Evolutionary conservation across 2,797 vertebrate species (phyloP).

Genomic region (Microhierax caerulescens): DNA sequence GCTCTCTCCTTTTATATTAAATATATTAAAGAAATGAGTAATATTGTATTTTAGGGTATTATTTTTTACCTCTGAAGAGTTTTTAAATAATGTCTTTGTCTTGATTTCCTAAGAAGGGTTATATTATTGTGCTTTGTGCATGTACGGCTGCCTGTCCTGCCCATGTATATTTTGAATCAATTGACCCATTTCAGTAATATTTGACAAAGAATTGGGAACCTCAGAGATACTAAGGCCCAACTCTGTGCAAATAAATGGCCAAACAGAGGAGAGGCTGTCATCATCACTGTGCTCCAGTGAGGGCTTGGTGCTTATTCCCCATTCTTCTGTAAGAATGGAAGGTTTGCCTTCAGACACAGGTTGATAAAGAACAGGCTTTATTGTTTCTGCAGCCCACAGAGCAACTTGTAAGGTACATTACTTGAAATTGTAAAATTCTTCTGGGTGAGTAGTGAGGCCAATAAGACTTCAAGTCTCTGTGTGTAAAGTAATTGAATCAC

Average conservation of each 20-base stretch:
- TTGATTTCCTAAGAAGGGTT: not conserved
- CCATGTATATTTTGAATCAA: accelerated
- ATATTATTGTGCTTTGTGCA: too few species aligned
- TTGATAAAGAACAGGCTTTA: not conserved
- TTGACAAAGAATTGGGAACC: not conserved
- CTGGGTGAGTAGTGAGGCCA: not conserved
- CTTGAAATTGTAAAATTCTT: not conserved
- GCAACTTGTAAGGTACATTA: not conserved
- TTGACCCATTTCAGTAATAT: not conserved
- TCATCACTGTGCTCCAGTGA: accelerated
- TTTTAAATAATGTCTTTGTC: not conserved
- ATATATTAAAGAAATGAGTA: not conserved
- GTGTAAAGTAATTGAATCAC: not conserved
- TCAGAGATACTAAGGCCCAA: not conserved
- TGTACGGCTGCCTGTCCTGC: not conserved
- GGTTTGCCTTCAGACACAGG: not conserved
- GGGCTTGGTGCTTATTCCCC: not conserved
- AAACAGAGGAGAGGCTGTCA: not conserved
- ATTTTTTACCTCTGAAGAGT: not conserved
- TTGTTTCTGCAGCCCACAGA: not conserved
- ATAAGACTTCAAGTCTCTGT: not conserved
- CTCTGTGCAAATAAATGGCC: not conserved
- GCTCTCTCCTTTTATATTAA: not conserved
- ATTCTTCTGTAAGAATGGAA: not conserved
- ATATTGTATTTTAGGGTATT: not conserved